phyloP scores from a whole-genome alignment of 2,888 invertebrate species.

The Pterostichus niger region DNA sequence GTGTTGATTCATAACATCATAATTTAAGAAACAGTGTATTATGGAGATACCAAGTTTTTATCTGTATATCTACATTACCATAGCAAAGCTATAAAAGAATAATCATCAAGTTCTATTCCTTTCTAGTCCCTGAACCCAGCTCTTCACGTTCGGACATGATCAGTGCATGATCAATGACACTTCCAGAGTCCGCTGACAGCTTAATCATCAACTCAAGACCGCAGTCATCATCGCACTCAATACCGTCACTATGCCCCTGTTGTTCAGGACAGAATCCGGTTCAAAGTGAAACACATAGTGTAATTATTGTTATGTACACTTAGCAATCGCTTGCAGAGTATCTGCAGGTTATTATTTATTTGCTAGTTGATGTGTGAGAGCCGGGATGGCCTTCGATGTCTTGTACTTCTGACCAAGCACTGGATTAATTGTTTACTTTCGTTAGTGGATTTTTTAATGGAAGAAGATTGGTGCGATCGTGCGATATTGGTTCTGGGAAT shows the following conservation, averaged over 20 bases:
- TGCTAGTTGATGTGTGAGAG: conserved; percentile 33
- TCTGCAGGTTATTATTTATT: conserved; percentile 38
- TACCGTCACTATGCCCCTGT: conserved; percentile 13
- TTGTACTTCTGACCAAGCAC: conserved; percentile 29
- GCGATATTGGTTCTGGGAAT: conserved; percentile 34
- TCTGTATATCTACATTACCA: background rate
- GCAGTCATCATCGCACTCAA: conserved; percentile 33
- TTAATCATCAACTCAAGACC: conserved; percentile 43
- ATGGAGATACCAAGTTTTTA: too few relatives aligned
- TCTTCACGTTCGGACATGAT: conserved; percentile 42
- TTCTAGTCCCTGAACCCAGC: conserved; percentile 45
- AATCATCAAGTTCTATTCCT: conserved; percentile 38
- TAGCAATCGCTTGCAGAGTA: conserved; percentile 8
- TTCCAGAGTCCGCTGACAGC: conserved; percentile 43
- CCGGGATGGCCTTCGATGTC: conserved; percentile 42
- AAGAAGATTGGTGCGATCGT: conserved; percentile 22
- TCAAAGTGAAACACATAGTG: conserved; percentile 21
- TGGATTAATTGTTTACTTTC: conserved; percentile 50
- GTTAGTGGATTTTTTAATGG: conserved; percentile 22
- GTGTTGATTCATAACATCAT: too few relatives aligned
- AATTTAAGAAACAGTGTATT: too few relatives aligned
- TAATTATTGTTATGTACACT: conserved; percentile 31
- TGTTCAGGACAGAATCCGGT: conserved; percentile 42
- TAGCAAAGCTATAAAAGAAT: conserved; percentile 30
- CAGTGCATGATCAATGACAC: conserved; percentile 56